Evolutionary conservation across 2,888 invertebrate species (phyloP).

Genomic region (Ctenicera cuprea): DNA sequence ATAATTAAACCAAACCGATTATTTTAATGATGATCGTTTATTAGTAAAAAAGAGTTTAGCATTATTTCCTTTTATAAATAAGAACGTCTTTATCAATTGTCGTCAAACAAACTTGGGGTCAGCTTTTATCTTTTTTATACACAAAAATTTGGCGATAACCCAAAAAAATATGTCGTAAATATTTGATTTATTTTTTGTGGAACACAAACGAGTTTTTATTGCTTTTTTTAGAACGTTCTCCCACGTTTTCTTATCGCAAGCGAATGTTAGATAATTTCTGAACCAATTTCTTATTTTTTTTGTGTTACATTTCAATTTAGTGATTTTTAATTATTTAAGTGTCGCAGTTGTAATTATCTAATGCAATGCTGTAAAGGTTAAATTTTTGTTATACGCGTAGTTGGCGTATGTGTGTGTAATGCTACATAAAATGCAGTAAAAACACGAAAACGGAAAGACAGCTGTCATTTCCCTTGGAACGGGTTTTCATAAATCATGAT

Average conservation of each 20-base stretch:
- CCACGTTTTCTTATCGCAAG: slow-evolving; percentile 33
- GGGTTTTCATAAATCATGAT: slow-evolving; percentile 46
- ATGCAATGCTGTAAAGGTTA: too few species aligned
- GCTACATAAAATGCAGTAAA: slow-evolving; percentile 14
- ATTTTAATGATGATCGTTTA: slow-evolving; percentile 1
- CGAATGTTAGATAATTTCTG: slow-evolving; percentile 27
- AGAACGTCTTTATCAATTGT: slow-evolving; percentile 36
- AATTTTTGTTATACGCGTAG: not conserved
- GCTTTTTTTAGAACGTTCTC: slow-evolving; percentile 38
- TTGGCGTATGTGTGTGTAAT: slow-evolving; percentile 1
- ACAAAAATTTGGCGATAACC: slow-evolving; percentile 48
- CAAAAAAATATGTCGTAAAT: slow-evolving; percentile 48
- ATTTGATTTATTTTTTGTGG: slow-evolving; percentile 40
- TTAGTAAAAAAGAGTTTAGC: slow-evolving; percentile 16
- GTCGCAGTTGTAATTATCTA: too few species aligned
- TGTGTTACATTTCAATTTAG: slow-evolving; percentile 14
- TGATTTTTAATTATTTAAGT: not conserved
- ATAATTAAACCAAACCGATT: too few species aligned
- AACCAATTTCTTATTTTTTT: slow-evolving; percentile 3
- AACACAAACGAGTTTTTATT: slow-evolving; percentile 30
- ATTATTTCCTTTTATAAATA: slow-evolving; percentile 43
- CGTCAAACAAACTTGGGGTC: slow-evolving; percentile 42
- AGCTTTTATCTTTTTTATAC: slow-evolving; percentile 45
- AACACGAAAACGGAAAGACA: slow-evolving; percentile 43
- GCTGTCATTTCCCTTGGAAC: slow-evolving; percentile 48